These are phyloP conservation scores for Tachysurus vachellii DNA, from an alignment of 2,113 vertebrate species.

Conservation along the genomic window DNA sequence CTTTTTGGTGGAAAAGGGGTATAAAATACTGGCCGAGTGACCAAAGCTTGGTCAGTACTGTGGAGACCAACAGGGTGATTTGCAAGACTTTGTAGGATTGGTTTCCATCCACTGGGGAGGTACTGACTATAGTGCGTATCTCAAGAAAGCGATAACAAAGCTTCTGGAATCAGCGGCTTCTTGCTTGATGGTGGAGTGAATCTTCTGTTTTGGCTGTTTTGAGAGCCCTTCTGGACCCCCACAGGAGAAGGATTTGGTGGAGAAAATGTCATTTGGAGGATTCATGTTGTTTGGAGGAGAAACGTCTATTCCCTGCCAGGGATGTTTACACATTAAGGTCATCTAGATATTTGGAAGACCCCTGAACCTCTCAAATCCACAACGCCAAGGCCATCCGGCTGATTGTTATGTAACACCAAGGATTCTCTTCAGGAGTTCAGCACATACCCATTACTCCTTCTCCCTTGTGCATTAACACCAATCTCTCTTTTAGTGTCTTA, in stretches of 20 bases:
- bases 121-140: background rate
- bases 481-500: background rate
- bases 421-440: background rate
- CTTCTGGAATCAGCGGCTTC: background rate
- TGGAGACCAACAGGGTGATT: background rate
- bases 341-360: background rate
- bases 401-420: background rate
- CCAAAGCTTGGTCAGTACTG: background rate
- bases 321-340: background rate
- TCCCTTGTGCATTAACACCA: background rate
- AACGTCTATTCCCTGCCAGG: background rate
- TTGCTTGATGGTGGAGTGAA: background rate
- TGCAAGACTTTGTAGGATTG: background rate
- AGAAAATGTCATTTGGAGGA: background rate
- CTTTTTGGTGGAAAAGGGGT: no score
- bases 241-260: background rate
- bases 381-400: background rate
- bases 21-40: background rate
- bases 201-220: background rate
- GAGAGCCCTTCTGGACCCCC: background rate
- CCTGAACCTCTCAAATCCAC: background rate
- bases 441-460: background rate
- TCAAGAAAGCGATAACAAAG: background rate
- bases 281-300: background rate
- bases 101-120: background rate